Conservation (phyloP, 2,113 vertebrate genomes). For the Anser cygnoides region DNA sequence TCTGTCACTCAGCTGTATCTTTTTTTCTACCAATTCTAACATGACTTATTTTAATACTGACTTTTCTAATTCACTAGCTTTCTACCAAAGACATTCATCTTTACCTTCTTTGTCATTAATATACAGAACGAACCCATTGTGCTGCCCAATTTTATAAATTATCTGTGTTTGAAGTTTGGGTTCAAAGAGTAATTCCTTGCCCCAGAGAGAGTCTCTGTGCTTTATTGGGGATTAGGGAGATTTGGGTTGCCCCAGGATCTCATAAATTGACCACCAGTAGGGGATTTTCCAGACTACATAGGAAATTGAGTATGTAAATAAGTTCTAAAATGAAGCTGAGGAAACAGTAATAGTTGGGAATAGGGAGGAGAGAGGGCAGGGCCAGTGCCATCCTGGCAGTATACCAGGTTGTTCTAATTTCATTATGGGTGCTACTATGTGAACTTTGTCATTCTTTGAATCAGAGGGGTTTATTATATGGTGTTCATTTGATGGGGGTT, state of each 20-base stretch:
- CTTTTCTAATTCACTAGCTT: background rate
- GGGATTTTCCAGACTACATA: background rate
- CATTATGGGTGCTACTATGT: background rate
- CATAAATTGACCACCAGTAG: background rate
- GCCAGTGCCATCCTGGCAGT: background rate
- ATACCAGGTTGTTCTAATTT: background rate
- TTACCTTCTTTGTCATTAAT: background rate
- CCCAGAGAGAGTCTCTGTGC: background rate
- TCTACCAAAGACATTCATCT: background rate
- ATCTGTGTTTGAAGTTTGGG: background rate
- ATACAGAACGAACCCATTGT: background rate
- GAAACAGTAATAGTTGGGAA: background rate
- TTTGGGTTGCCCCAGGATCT: background rate
- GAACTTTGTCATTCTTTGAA: background rate
- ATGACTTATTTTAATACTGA: background rate
- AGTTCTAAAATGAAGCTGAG: background rate
- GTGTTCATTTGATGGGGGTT: background rate
- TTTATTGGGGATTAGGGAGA: background rate
- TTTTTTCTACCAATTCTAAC: background rate
- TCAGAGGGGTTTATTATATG: background rate
- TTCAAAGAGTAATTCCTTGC: background rate
- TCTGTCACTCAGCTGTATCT: background rate
- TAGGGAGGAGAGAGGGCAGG: accelerated
- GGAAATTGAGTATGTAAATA: background rate
- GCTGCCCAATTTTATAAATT: background rate